Conservation (phyloP, 2,797 vertebrate genomes). For the Hippoglossus hippoglossus region DNA sequence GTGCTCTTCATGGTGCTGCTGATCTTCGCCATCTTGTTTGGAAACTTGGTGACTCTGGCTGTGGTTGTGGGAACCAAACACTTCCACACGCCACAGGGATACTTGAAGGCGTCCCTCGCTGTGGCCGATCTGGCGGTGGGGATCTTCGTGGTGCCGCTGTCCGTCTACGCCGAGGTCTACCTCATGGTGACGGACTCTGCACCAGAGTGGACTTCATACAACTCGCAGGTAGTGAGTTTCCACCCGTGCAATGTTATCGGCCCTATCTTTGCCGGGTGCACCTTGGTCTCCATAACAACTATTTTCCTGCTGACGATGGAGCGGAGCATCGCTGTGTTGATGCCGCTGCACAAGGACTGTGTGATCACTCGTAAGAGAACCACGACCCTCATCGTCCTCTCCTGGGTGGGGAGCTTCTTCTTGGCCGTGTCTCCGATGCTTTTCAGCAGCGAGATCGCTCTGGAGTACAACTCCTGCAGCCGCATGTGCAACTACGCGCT, state of each 20-base stretch:
- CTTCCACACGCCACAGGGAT: constrained; percentile 85
- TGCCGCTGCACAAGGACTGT: constrained; percentile 84
- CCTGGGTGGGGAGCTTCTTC: constrained; percentile 85
- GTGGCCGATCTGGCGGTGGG: constrained; percentile 86
- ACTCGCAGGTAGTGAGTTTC: constrained; percentile 74
- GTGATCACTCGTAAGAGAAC: constrained; percentile 85
- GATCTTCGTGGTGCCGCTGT: constrained; percentile 83
- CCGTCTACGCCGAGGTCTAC: constrained; percentile 83
- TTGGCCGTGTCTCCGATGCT: constrained; percentile 82
- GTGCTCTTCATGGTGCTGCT: constrained; percentile 84
- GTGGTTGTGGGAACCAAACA: constrained; percentile 82
- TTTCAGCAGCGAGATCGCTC: constrained; percentile 80
- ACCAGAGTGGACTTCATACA: constrained; percentile 73
- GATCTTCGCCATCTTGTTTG: constrained; percentile 80
- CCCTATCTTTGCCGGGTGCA: constrained; percentile 86
- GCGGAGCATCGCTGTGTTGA: constrained; percentile 84
- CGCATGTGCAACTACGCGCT: constrained; percentile 87
- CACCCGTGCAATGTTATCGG: constrained; percentile 85
- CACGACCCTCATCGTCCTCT: constrained; percentile 78
- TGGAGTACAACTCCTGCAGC: constrained; percentile 87
- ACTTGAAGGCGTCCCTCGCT: constrained; percentile 86
- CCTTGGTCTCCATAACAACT: constrained; percentile 86
- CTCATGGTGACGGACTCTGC: constrained; percentile 71
- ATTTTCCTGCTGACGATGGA: constrained; percentile 86
- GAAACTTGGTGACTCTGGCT: constrained; percentile 84